phyloP scores from a whole-genome alignment of 2,888 invertebrate species.

The Scaptomyza cyrtandrae region DNA sequence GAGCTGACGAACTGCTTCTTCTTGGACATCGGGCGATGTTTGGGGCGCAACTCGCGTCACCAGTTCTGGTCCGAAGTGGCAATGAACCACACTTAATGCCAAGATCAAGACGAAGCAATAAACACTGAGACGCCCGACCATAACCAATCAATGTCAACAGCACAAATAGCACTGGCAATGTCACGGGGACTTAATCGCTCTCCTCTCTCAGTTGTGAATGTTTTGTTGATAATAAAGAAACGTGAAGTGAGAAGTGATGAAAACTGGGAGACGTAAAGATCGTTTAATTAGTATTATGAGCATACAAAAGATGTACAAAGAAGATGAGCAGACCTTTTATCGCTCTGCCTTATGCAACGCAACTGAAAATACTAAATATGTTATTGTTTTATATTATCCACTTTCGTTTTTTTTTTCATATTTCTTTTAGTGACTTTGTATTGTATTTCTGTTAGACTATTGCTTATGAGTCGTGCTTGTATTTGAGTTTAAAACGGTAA shows the following conservation, averaged over 20 bases:
- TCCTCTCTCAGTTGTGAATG: background rate
- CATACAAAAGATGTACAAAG: background rate
- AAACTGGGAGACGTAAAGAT: conserved; percentile 10
- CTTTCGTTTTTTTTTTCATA: background rate
- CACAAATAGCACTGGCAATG: conserved; percentile 30
- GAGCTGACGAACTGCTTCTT: conserved; percentile 57
- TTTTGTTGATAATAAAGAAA: conserved; percentile 38
- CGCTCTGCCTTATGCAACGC: background rate
- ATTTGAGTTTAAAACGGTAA: conserved; percentile 51
- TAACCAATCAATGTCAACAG: conserved; percentile 30
- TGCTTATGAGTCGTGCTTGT: background rate
- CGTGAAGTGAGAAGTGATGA: conserved; percentile 7
- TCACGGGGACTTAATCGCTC: background rate
- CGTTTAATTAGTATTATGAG: conserved; percentile 6
- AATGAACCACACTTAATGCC: conserved; percentile 20
- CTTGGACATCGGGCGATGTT: conserved; percentile 56
- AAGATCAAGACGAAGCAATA: conserved; percentile 39
- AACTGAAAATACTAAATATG: conserved; percentile 5
- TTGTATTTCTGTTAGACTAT: background rate
- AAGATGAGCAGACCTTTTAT: background rate
- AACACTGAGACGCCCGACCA: conserved; percentile 20
- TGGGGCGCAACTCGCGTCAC: conserved; percentile 49
- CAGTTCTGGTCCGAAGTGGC: conserved; percentile 35
- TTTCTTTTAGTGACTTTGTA: background rate
- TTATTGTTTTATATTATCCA: background rate